Evolutionary conservation across 2,797 vertebrate genomes (phyloP).

Genomic region (Australoheros facetus): DNA sequence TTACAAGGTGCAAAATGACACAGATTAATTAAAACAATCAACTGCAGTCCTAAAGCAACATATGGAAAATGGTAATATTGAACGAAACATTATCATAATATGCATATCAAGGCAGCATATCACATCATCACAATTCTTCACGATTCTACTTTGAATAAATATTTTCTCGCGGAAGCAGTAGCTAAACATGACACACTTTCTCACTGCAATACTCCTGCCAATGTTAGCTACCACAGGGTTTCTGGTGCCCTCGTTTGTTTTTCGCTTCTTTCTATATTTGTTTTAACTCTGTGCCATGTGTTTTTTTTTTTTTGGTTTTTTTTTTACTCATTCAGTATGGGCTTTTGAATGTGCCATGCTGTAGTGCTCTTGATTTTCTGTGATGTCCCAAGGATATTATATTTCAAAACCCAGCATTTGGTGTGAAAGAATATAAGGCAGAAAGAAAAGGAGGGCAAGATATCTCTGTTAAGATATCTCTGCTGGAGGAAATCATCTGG

Average conservation of each 20-base stretch:
- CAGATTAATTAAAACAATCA: background rate
- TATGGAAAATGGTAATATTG: background rate
- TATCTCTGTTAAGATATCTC: background rate
- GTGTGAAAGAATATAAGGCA: background rate
- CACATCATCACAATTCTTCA: background rate
- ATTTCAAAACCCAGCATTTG: conserved; percentile 27
- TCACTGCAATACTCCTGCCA: background rate
- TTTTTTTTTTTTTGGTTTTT: background rate
- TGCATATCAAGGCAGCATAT: background rate
- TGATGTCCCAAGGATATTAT: conserved; percentile 30
- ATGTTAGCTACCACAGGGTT: background rate
- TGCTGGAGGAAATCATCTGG: conserved; percentile 19
- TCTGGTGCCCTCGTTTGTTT: conserved; percentile 12
- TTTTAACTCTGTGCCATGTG: conserved; percentile 24
- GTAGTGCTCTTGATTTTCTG: conserved; percentile 24
- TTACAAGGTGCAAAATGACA: background rate
- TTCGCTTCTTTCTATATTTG: conserved; percentile 12
- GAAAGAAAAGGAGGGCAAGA: conserved; percentile 6
- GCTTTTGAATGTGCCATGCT: conserved; percentile 18
- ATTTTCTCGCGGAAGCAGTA: background rate
- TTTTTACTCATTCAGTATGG: conserved; percentile 10
- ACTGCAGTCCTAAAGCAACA: background rate
- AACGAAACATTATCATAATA: background rate
- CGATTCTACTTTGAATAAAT: background rate
- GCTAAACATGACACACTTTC: conserved; percentile 16